Conservation (phyloP, 2,113 vertebrate genomes). For the Cochlearius cochlearius region DNA sequence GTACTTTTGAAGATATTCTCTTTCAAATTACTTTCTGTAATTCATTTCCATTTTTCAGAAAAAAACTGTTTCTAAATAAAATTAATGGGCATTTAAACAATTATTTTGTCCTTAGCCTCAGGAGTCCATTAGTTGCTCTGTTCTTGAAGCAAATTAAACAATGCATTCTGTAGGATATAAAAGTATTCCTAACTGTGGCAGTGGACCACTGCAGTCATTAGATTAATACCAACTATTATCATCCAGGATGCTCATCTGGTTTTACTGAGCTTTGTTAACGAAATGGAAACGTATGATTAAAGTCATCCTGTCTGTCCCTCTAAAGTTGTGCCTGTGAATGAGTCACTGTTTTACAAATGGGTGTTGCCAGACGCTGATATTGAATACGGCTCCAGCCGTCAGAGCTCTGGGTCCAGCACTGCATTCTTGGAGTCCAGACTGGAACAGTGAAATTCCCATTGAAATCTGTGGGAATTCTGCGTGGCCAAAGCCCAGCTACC, state of each 20-base stretch:
- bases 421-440: slow-evolving; percentile 40
- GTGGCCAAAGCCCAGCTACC: slow-evolving; percentile 26
- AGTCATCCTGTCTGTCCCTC: slow-evolving; percentile 59
- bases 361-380: slow-evolving; percentile 48
- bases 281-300: slow-evolving; percentile 69
- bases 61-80: neutral
- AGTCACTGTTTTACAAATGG: slow-evolving; percentile 66
- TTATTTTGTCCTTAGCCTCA: slow-evolving; percentile 26
- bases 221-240: slow-evolving; percentile 54
- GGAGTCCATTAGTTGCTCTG: neutral
- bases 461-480: slow-evolving; percentile 61
- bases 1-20: neutral
- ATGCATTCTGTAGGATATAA: slow-evolving; percentile 21
- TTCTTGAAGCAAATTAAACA: slow-evolving; percentile 25
- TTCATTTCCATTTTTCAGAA: neutral
- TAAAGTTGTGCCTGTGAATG: slow-evolving; percentile 51
- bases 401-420: slow-evolving; percentile 21
- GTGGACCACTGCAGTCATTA: slow-evolving; percentile 23
- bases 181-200: neutral
- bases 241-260: slow-evolving; percentile 51
- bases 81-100: neutral
- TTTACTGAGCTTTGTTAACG: slow-evolving; percentile 50
- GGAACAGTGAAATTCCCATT: slow-evolving; percentile 49
- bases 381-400: slow-evolving; percentile 59
- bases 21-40: neutral